A percentile compares a stretch with the other conserved stretches of the same genome.
Conservation (phyloP, 2,113 vertebrate genomes). For the Murina feae region DNA sequence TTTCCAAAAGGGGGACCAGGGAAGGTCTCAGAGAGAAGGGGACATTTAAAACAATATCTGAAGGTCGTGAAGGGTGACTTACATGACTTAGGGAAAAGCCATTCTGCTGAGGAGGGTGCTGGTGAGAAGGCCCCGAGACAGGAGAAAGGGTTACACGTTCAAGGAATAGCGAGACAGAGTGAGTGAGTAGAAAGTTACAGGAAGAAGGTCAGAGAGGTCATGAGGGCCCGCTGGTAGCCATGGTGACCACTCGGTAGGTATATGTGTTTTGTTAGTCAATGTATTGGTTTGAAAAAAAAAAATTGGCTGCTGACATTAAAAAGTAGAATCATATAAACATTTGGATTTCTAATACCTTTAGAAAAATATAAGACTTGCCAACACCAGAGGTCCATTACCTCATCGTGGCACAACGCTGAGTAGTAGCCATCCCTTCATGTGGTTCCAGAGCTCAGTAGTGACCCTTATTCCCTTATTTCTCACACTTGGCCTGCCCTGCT, state of each 20-base stretch:
- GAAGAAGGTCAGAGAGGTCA: not conserved
- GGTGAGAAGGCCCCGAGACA: not conserved
- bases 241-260: not conserved
- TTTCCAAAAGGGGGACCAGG: not conserved
- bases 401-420: not conserved
- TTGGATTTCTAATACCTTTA: not conserved
- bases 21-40: not conserved
- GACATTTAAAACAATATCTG: not conserved
- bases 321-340: not conserved
- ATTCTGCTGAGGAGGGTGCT: not conserved
- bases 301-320: not conserved
- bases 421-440: not conserved
- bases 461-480: not conserved
- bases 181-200: not conserved
- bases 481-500: not conserved
- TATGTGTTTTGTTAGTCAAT: not conserved
- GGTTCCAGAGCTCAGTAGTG: not conserved
- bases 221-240: fast-evolving
- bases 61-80: not conserved
- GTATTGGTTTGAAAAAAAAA: not conserved
- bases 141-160: not conserved
- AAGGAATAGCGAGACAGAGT: not conserved
- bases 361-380: not conserved
- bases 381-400: not conserved
- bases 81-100: not conserved